These are phyloP conservation scores for Macaca mulatta DNA, from an alignment of 2,113 vertebrate species.

Conservation along the genomic window DNA sequence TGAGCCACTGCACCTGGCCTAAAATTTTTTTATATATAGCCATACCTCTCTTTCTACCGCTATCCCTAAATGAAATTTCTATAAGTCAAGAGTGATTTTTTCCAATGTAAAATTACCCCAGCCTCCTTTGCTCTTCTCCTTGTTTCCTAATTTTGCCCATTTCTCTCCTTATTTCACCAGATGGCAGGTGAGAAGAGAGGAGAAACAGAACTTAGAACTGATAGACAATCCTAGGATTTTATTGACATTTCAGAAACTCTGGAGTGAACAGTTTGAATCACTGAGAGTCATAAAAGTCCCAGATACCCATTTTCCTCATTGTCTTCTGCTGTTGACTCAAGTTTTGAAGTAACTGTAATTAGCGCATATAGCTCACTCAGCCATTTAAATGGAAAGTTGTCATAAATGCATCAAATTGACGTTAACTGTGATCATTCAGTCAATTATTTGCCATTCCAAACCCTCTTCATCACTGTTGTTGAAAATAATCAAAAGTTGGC, in stretches of 20 bases:
- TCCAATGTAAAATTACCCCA: not conserved
- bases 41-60: not conserved
- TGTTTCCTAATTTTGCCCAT: constrained; percentile 16
- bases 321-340: constrained; percentile 21
- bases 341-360: constrained; percentile 30
- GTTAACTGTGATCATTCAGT: not conserved
- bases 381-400: constrained; percentile 41
- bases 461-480: not conserved
- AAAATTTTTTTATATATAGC: not conserved
- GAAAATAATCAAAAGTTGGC: not conserved
- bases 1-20: too few species aligned
- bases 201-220: constrained; percentile 15
- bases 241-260: constrained; percentile 33
- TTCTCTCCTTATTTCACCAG: constrained; percentile 33
- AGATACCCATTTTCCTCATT: not conserved
- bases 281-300: not conserved
- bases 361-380: not conserved
- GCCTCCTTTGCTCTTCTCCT: not conserved
- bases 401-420: not conserved
- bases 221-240: not conserved
- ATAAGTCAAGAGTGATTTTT: not conserved
- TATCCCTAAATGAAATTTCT: not conserved
- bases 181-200: constrained; percentile 5
- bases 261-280: not conserved
- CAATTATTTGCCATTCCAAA: not conserved